These are phyloP conservation scores for Onthophagus sagittarius DNA, from an alignment of 2,888 invertebrate species.

Conservation along the genomic window DNA sequence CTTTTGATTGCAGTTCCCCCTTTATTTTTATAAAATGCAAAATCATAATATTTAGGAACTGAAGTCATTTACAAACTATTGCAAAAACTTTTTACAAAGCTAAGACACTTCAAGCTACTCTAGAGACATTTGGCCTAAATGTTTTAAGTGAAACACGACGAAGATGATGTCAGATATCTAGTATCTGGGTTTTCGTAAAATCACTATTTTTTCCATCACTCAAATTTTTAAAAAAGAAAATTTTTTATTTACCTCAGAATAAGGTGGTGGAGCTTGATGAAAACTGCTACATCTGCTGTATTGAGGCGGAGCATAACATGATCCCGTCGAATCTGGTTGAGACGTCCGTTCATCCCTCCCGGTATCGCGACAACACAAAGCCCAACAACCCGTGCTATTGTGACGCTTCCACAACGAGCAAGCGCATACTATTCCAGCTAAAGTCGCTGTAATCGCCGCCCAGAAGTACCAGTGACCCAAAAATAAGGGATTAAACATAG, in stretches of 20 bases:
- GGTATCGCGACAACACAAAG: conserved; percentile 47
- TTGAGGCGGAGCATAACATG: conserved; percentile 78
- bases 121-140: no score
- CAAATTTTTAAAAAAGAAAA: no score
- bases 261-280: conserved; percentile 78
- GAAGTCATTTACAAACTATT: no score
- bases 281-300: conserved; percentile 82
- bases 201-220: no score
- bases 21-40: no score
- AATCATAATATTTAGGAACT: no score
- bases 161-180: no score
- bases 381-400: conserved; percentile 33
- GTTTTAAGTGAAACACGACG: no score
- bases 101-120: no score
- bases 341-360: conserved; percentile 58
- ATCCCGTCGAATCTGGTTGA: conserved; percentile 73
- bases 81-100: no score
- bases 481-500: conserved; percentile 61
- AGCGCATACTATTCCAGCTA: conserved; percentile 65
- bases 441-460: conserved; percentile 63
- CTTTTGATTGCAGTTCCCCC: no score
- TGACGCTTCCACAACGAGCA: conserved; percentile 63
- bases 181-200: no score
- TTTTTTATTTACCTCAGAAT: conserved; percentile 78
- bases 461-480: conserved; percentile 62